Conservation (phyloP, 2,797 vertebrate genomes). For the Halcyon leucocephala region DNA sequence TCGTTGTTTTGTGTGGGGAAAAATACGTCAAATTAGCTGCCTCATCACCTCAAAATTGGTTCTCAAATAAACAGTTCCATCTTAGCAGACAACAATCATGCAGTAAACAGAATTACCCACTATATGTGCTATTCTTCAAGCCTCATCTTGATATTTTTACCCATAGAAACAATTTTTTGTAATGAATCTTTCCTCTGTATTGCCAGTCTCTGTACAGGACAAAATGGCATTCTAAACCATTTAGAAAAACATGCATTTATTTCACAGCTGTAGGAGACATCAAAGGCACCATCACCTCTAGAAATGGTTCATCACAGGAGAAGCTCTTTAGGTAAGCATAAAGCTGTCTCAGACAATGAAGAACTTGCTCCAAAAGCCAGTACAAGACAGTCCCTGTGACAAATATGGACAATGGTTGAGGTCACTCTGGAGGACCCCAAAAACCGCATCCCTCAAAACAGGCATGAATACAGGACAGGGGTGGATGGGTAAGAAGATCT, state of each 20-base stretch:
- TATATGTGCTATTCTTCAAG: not conserved
- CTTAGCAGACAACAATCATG: not conserved
- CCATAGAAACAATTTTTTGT: not conserved
- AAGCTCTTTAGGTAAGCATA: conserved; percentile 40
- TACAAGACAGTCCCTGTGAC: not conserved
- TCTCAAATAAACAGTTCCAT: not conserved
- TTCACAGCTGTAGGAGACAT: conserved; percentile 12
- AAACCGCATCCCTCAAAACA: not conserved
- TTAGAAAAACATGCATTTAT: not conserved
- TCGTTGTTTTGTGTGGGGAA: not conserved
- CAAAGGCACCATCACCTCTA: not conserved
- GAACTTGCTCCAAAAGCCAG: not conserved
- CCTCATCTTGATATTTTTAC: not conserved
- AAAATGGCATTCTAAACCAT: not conserved
- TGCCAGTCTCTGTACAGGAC: not conserved
- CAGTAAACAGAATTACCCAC: not conserved
- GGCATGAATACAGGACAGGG: not conserved
- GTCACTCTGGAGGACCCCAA: not conserved
- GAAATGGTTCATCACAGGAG: not conserved
- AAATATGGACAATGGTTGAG: not conserved
- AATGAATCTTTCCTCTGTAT: not conserved
- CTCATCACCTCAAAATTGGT: not conserved
- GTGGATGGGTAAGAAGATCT: not conserved
- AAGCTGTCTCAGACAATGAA: not conserved
- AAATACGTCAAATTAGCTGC: not conserved